Evolutionary conservation across 2,888 invertebrate species (phyloP), one percentile per base, ranked within the genome.

Genomic region (Fragum whitleyi): DNA sequence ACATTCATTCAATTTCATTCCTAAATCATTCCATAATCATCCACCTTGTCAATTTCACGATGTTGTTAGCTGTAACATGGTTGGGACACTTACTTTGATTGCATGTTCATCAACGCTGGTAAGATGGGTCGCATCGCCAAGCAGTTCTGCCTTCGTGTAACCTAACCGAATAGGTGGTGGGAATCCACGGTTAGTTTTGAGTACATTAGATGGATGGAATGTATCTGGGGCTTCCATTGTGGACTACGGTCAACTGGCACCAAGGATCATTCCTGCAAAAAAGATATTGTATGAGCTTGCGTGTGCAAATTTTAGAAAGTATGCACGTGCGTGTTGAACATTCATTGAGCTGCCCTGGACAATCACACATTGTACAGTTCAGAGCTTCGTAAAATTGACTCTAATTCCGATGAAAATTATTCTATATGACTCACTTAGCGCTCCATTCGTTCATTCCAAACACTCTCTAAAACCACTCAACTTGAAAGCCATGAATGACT

Each of bases 91-190:
- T 79, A 88, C 88, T 85, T 88, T 74, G 16, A 83, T 75, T 11
- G 87, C 88, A 61, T 88, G 88, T 47, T 87, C 84, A 67, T 88
- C 88, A 2, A 87, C 79, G 11, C 81, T 74, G 32, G 79, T 82
- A 9, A 88, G 83, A 62, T 83, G 84, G 0, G 83, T 71, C 1
- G 86, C 74, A 29, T 85, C 86, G 19, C 84, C 83, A 61, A 86
- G 86, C 5, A 88, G 70, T 65, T 88, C 88, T 16, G 79, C 57
- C 42, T 88, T 88, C 11, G 86, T 81, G 69, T 86, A 81, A 14
- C 88, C 80, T 9, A 86, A 77, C 39, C 86, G 82, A 71, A 85
- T 86, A 2, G 87, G 88, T n/a, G 85, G 87, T 21, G 88, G 88
- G 70, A 83, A 78, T 16, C 82, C 87, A 23, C 84, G 73, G 6